Conservation (phyloP, 2,797 vertebrate species). For the Novumbra hubbsi region DNA sequence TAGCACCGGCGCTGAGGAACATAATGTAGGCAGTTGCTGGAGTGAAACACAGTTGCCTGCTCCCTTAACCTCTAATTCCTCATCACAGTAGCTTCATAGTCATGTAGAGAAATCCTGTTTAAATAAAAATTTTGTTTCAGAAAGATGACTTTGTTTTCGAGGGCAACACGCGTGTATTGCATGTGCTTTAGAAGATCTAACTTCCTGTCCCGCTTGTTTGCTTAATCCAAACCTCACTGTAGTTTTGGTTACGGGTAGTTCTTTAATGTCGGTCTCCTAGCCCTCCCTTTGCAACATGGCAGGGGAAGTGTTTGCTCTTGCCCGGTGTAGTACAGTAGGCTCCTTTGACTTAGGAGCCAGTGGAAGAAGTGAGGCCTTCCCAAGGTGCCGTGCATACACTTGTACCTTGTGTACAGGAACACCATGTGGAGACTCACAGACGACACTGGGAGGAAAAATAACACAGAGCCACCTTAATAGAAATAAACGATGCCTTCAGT, state of each 20-base stretch:
- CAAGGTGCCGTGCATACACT: neutral
- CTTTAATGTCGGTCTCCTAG: constrained; percentile 48
- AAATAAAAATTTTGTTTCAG: neutral
- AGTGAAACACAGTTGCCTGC: neutral
- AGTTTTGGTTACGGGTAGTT: neutral
- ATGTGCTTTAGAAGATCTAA: neutral
- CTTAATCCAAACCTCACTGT: neutral
- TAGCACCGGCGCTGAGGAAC: neutral
- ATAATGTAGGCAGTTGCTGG: neutral
- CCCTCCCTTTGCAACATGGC: neutral
- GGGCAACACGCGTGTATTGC: neutral
- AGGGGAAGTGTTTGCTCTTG: constrained; percentile 38
- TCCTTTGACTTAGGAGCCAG: constrained; percentile 52
- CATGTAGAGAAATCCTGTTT: neutral
- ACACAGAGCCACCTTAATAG: neutral
- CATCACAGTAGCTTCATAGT: neutral
- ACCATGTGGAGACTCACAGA: constrained; percentile 12
- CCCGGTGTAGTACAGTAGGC: constrained; percentile 56
- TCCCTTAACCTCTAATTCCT: neutral
- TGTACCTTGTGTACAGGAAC: constrained; percentile 4
- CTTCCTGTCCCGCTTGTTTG: neutral
- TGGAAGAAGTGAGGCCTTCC: constrained; percentile 63
- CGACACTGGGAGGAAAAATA: constrained; percentile 5
- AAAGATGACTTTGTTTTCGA: neutral
- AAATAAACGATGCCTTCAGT: constrained; percentile 5